phyloP scores from a whole-genome alignment of 2,797 vertebrate species.

The Xyrichtys novacula region DNA sequence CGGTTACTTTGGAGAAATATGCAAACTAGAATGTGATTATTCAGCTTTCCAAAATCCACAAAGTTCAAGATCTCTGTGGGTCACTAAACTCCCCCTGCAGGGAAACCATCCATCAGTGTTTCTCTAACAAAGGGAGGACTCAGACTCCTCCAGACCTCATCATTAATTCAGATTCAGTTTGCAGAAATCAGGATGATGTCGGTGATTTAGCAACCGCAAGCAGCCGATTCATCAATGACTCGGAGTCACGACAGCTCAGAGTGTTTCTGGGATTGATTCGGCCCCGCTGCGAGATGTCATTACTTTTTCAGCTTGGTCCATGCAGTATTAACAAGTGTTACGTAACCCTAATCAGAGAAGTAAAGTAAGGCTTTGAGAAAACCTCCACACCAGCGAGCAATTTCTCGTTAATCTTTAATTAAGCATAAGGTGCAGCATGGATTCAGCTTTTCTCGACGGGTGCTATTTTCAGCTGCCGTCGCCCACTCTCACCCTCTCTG shows the following conservation, averaged over 20 bases:
- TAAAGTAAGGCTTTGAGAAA: slow-evolving; percentile 77
- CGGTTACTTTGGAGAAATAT: background rate
- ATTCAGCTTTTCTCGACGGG: slow-evolving; percentile 74
- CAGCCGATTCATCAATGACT: slow-evolving; percentile 45
- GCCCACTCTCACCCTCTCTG: slow-evolving; percentile 67
- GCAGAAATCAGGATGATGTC: slow-evolving; percentile 53
- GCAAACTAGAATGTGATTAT: background rate
- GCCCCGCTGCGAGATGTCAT: slow-evolving; percentile 68
- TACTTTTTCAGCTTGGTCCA: slow-evolving; percentile 74
- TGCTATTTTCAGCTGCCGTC: slow-evolving; percentile 78
- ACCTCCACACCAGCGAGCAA: slow-evolving; percentile 67
- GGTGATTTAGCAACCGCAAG: slow-evolving; percentile 41
- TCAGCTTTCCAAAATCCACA: background rate
- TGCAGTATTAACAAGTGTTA: slow-evolving; percentile 84
- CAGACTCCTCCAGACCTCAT: slow-evolving; percentile 24
- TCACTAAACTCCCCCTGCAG: background rate
- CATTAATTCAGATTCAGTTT: slow-evolving; percentile 58
- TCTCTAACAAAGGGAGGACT: slow-evolving; percentile 26
- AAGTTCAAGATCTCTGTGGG: background rate
- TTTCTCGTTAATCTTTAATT: slow-evolving; percentile 86
- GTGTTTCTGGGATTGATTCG: slow-evolving; percentile 65
- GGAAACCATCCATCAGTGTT: slow-evolving; percentile 14
- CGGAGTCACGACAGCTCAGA: slow-evolving; percentile 21
- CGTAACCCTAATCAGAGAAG: slow-evolving; percentile 79
- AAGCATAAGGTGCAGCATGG: slow-evolving; percentile 79